phyloP scores from a whole-genome alignment of 2,888 invertebrate genomes.

The Parochlus steinenii region DNA sequence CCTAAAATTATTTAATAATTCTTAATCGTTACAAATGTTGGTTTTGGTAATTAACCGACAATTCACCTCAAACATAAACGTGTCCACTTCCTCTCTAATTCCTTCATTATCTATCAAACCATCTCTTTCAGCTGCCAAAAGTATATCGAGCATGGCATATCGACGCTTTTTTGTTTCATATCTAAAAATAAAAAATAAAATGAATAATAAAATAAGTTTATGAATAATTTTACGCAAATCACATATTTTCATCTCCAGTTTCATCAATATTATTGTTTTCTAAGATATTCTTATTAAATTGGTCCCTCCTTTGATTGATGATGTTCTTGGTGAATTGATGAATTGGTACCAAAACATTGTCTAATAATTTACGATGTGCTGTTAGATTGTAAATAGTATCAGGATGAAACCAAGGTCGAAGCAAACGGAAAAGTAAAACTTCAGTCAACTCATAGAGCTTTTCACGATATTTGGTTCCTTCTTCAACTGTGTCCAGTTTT shows the following conservation, averaged over 20 bases:
- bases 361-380: constrained; percentile 33
- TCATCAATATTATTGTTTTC: not conserved
- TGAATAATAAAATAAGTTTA: too few relatives aligned
- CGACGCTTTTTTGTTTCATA: constrained; percentile 32
- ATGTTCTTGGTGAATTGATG: constrained; percentile 19
- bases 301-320: constrained; percentile 17
- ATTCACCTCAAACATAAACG: constrained; percentile 7
- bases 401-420: too few relatives aligned
- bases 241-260: constrained; percentile 1
- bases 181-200: too few relatives aligned
- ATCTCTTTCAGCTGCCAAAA: constrained; percentile 17
- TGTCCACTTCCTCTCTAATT: constrained; percentile 21
- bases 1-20: too few relatives aligned
- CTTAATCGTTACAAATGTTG: too few relatives aligned
- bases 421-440: too few relatives aligned
- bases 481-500: constrained; percentile 34
- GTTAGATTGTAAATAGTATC: too few relatives aligned
- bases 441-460: constrained; percentile 36
- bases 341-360: constrained; percentile 14
- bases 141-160: constrained; percentile 20
- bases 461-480: constrained; percentile 37
- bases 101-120: constrained; percentile 21
- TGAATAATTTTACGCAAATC: too few relatives aligned
- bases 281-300: too few relatives aligned
- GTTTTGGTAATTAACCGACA: too few relatives aligned